These are phyloP conservation scores for Drosophila tsacasi DNA, from an alignment of 1,140 invertebrate species.

Conservation along the genomic window DNA sequence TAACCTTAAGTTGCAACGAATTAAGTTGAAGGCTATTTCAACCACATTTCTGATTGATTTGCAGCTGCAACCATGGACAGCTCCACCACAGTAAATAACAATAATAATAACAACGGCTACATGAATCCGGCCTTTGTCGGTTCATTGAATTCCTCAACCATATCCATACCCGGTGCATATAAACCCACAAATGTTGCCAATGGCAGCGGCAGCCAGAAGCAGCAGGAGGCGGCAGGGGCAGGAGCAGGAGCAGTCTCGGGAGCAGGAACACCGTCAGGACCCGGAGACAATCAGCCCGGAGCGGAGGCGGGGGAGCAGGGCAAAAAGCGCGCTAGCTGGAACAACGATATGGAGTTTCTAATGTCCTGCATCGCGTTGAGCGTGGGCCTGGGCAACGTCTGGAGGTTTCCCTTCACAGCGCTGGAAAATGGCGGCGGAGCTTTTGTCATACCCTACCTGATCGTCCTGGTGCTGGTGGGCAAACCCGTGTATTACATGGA, in stretches of 20 bases:
- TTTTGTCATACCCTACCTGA: conserved; percentile 93
- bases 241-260: not conserved
- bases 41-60: conserved; percentile 45
- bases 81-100: conserved; percentile 16
- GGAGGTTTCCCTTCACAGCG: conserved; percentile 92
- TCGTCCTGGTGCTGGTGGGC: conserved; percentile 93
- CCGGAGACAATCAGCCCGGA: not conserved
- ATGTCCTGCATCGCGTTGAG: conserved; percentile 96
- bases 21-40: conserved; percentile 50
- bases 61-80: conserved; percentile 54
- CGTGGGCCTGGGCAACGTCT: conserved; percentile 91
- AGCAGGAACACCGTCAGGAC: conserved; percentile 7
- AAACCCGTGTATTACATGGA: conserved; percentile 97
- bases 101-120: conserved; percentile 61
- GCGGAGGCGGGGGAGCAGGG: conserved; percentile 17
- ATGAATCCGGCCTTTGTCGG: conserved; percentile 71
- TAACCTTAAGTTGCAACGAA: conserved; percentile 51
- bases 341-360: conserved; percentile 93
- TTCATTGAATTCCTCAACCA: conserved; percentile 61
- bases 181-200: conserved; percentile 35
- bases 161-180: conserved; percentile 78
- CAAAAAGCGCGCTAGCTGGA: conserved; percentile 89
- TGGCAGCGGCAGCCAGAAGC: conserved; percentile 15
- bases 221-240: conserved; percentile 1
- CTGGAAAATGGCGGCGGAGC: conserved; percentile 91